phyloP scores from a whole-genome alignment of 2,113 vertebrate genomes.

The Spea bombifrons region DNA sequence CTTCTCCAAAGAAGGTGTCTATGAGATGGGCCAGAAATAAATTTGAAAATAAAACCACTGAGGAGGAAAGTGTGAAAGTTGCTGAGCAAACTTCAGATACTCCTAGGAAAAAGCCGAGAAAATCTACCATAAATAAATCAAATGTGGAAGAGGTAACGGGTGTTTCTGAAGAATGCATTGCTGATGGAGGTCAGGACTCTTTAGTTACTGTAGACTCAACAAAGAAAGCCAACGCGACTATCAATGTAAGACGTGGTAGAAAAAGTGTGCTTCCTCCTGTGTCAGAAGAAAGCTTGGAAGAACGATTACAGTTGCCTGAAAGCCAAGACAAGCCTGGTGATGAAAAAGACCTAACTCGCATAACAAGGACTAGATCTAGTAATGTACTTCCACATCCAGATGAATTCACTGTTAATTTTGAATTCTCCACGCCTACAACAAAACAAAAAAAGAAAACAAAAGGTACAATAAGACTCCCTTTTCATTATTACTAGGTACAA shows the following conservation, averaged over 20 bases:
- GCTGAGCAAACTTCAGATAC: conserved; percentile 36
- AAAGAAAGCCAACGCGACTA: conserved; percentile 36
- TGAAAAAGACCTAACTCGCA: not conserved
- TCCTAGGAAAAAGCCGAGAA: conserved; percentile 54
- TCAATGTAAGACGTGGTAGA: conserved; percentile 47
- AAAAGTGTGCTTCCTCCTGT: conserved; percentile 1
- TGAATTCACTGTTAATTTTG: conserved; percentile 59
- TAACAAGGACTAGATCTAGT: conserved; percentile 59
- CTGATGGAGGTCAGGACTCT: conserved; percentile 41
- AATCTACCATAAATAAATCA: conserved; percentile 17
- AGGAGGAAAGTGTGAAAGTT: conserved; percentile 43
- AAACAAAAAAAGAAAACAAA: conserved; percentile 67
- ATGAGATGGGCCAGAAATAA: conserved; percentile 52
- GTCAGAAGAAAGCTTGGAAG: conserved; percentile 47
- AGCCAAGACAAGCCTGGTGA: conserved; percentile 18
- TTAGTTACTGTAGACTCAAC: not conserved
- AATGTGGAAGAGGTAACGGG: conserved; percentile 5
- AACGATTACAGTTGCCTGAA: conserved; percentile 27
- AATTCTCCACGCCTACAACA: conserved; percentile 71
- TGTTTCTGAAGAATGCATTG: conserved; percentile 19
- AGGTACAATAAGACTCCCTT: conserved; percentile 68
- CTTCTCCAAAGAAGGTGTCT: conserved; percentile 59
- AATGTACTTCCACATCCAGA: conserved; percentile 40
- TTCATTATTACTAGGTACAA: conserved; percentile 6
- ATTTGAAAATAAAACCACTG: conserved; percentile 30